phyloP scores from a whole-genome alignment of 2,888 invertebrate genomes.

The Silvanus unidentatus region DNA sequence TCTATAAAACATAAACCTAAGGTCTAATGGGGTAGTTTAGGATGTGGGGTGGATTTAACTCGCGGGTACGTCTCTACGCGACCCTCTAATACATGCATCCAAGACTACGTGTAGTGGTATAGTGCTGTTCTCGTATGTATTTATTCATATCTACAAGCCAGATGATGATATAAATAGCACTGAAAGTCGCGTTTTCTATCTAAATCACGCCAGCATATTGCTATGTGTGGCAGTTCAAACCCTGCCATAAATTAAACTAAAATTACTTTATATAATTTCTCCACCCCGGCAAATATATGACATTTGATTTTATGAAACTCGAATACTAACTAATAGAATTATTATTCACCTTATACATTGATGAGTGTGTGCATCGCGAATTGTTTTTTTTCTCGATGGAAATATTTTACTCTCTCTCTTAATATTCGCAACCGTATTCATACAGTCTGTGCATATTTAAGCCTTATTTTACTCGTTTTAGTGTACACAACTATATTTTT shows the following conservation, averaged over 20 bases:
- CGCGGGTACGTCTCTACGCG: slow-evolving; percentile 15
- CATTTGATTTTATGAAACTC: slow-evolving; percentile 18
- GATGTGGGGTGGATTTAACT: slow-evolving; percentile 21
- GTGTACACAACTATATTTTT: too few species aligned
- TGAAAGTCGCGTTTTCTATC: slow-evolving; percentile 45
- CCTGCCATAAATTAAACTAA: slow-evolving; percentile 40
- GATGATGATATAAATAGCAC: slow-evolving; percentile 44
- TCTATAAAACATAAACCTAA: slow-evolving; percentile 21
- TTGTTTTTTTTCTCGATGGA: too few species aligned
- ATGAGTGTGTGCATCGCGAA: too few species aligned
- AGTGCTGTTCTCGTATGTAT: slow-evolving; percentile 36
- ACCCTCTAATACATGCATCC: slow-evolving; percentile 9
- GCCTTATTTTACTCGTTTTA: too few species aligned
- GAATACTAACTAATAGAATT: slow-evolving; percentile 29
- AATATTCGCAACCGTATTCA: too few species aligned
- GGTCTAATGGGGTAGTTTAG: slow-evolving; percentile 15
- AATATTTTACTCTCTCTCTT: too few species aligned
- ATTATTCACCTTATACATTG: slow-evolving; percentile 17
- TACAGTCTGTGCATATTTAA: too few species aligned
- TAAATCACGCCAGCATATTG: slow-evolving; percentile 44
- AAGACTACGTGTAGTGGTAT: slow-evolving; percentile 19
- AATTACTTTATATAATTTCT: slow-evolving; percentile 39
- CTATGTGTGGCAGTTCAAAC: slow-evolving; percentile 35
- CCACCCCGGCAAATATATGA: slow-evolving; percentile 31
- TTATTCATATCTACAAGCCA: slow-evolving; percentile 44